Evolutionary conservation across 2,797 vertebrate genomes (phyloP).

Genomic region (Chelonia mydas): DNA sequence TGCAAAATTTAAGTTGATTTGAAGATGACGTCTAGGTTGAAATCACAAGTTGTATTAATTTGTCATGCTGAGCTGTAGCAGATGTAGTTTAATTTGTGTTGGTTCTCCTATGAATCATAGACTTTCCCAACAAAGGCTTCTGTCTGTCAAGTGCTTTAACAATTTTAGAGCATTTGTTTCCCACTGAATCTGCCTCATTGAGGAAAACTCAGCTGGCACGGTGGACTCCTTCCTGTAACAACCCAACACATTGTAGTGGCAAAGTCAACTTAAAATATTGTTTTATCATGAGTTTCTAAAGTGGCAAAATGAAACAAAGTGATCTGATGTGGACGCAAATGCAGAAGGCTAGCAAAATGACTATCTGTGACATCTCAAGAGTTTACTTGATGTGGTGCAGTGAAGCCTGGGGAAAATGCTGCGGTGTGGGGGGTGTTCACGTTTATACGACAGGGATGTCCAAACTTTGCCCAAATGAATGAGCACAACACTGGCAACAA

Average conservation of each 20-base stretch:
- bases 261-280: neutral
- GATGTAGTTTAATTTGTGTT: neutral
- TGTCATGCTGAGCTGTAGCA: accelerated
- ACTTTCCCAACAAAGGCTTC: neutral
- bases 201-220: accelerated
- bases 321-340: neutral
- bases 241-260: too few relatives aligned
- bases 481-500: neutral
- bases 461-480: neutral
- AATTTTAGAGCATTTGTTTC: neutral
- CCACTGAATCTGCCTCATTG: neutral
- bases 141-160: neutral
- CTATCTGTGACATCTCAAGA: neutral
- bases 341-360: neutral
- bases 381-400: accelerated
- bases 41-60: neutral
- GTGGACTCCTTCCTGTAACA: neutral
- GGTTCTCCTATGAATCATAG: neutral
- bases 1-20: neutral
- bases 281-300: neutral
- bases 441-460: neutral
- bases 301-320: neutral
- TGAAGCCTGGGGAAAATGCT: too few relatives aligned
- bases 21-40: neutral
- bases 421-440: too few relatives aligned